Base-by-base conservation (phyloP, 2,888 invertebrate genomes). In the Tachystola acroxantha region DNA sequence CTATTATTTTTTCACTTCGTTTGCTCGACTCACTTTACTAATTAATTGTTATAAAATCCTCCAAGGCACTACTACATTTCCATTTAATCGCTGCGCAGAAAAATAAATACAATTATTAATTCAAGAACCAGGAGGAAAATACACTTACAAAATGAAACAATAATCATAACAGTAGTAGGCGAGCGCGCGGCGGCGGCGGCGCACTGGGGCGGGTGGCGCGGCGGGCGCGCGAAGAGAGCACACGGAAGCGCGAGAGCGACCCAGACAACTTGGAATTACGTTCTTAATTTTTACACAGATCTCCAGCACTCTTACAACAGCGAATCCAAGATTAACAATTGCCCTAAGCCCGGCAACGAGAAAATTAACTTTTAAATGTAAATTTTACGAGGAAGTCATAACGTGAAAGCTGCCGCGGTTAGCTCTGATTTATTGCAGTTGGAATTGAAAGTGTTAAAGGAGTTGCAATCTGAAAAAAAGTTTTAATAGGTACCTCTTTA, bases 301-400 rank as follows among this genome's bases (percentile, higher is more conserved):
- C 43, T 33, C 44, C 37, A 42, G 40, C 38, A 26, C 45, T 36
- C 36, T 54, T 60, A 63, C 68, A 62, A 61, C 59, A 64, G 62
- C 55, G 69, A 70, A 74, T 73, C 66, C 77, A 71, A 77, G 79
- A 84, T 82, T 81, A 82, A 81, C 79, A 81, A 80, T 78, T 74
- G 79, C 75, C 69, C 67, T 73, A 63, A 75, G 72, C 69, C 64
- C 65, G 63, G 66, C 58, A 72, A 65, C 64, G 76, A 73, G 82
- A 80, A 82, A 81, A 85, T 85, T 84, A 78, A 84, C 79, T 82
- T 84, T 85, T 79, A 81, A 82, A 84, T 82, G 82, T 84, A 84
- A 82, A 85, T 84, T 84, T 85, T 82, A 82, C 80, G 81, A 79
- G 79, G 78, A 78, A 85, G 75, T 84, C 82, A 82, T 85, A 85